Evolutionary conservation across 2,888 invertebrate genomes (phyloP).

Genomic region (Opisthograptis luteolata): DNA sequence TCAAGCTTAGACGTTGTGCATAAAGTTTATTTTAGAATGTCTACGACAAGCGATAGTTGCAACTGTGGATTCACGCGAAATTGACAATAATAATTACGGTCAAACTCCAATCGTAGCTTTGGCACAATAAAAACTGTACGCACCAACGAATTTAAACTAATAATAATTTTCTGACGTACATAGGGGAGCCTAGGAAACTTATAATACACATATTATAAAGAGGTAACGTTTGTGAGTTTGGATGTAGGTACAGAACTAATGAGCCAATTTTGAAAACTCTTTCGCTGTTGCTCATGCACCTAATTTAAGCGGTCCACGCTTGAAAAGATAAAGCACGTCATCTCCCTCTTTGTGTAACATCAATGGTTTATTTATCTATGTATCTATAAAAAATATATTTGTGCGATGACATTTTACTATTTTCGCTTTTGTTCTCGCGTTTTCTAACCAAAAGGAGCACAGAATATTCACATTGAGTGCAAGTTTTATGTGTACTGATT

Average conservation of each 20-base stretch:
- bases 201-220: too few species aligned
- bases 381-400: constrained; percentile 33
- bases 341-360: too few species aligned
- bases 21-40: neutral
- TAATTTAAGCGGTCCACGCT: too few species aligned
- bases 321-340: too few species aligned
- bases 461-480: constrained; percentile 44
- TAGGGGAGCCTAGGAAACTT: too few species aligned
- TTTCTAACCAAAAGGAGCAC: constrained; percentile 46
- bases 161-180: constrained; percentile 10
- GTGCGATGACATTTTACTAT: constrained; percentile 70
- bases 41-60: neutral
- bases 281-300: too few species aligned
- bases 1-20: too few species aligned
- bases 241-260: too few species aligned
- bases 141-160: constrained; percentile 16
- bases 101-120: constrained; percentile 6
- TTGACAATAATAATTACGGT: constrained; percentile 10
- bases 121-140: constrained; percentile 15
- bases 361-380: too few species aligned
- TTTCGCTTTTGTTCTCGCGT: constrained; percentile 57
- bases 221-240: too few species aligned
- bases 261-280: too few species aligned
- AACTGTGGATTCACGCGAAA: neutral
- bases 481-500: constrained; percentile 26